A percentile compares a stretch with the other conserved stretches of the same genome.
Evolutionary conservation across 2,113 vertebrate species (phyloP).

Genomic region (Cnemophilus loriae): DNA sequence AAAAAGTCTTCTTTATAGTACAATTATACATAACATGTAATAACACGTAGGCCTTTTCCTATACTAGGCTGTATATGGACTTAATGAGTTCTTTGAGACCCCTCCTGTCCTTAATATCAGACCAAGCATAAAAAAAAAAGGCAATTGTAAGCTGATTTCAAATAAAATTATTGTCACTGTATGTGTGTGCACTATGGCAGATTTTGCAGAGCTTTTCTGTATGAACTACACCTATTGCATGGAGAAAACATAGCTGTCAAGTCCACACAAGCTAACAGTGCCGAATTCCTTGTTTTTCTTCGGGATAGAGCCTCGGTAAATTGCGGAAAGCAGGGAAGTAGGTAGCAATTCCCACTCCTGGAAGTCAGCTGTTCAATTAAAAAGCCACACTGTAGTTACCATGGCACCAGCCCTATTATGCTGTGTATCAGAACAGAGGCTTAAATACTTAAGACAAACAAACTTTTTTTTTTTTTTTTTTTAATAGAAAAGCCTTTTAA

Average conservation of each 20-base stretch:
- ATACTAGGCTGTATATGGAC: neutral
- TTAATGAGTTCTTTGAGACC: conserved; percentile 11
- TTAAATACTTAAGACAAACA: conserved; percentile 16
- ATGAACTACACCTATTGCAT: neutral
- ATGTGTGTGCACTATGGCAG: neutral
- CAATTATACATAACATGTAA: neutral
- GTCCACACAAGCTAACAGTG: neutral
- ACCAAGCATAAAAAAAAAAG: conserved; percentile 10
- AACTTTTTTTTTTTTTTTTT: neutral
- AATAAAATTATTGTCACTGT: neutral
- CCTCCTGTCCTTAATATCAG: neutral
- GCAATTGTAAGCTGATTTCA: conserved; percentile 46
- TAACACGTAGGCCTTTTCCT: conserved; percentile 18
- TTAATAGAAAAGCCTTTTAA: neutral
- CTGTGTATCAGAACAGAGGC: neutral
- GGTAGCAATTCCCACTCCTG: neutral
- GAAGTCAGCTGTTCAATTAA: conserved; percentile 41
- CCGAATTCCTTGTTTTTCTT: neutral
- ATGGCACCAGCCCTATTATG: conserved; percentile 14
- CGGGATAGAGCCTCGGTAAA: conserved; percentile 23
- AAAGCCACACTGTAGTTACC: neutral
- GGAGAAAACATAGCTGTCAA: conserved; percentile 21
- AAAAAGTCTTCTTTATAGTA: conserved; percentile 23
- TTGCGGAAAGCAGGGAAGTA: neutral
- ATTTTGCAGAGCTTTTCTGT: conserved; percentile 7